Evolutionary conservation across 1,140 invertebrate genomes (phyloP).

Genomic region (Aporrectodea caliginosa): DNA sequence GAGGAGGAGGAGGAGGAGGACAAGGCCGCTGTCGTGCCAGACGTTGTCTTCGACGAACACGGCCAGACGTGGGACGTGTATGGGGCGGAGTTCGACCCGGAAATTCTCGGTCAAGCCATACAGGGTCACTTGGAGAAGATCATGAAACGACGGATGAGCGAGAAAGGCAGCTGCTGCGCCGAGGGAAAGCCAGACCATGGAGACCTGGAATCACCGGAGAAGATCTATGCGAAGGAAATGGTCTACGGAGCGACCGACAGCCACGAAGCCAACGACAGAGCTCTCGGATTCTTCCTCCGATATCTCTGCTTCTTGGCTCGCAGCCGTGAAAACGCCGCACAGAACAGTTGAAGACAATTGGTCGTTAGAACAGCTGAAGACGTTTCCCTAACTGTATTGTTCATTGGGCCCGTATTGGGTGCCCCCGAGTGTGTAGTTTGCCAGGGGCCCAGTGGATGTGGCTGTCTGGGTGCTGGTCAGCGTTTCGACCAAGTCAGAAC

Average conservation of each 20-base stretch:
- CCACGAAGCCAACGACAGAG: not conserved
- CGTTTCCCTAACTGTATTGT: too few species aligned
- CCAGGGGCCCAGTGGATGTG: too few species aligned
- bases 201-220: too few species aligned
- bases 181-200: too few species aligned
- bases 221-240: not conserved
- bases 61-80: slow-evolving; percentile 40
- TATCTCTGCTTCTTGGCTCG: not conserved
- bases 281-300: not conserved
- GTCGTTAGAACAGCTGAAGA: too few species aligned
- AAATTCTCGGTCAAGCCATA: slow-evolving; percentile 37
- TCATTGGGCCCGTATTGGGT: too few species aligned
- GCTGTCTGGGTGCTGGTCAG: too few species aligned
- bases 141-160: slow-evolving; percentile 8
- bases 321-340: not conserved
- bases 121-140: slow-evolving; percentile 34
- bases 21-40: slow-evolving; percentile 13
- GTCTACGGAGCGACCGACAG: not conserved
- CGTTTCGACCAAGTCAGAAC: too few species aligned
- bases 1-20: slow-evolving; percentile 3
- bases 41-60: slow-evolving; percentile 35
- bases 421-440: too few species aligned
- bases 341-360: not conserved
- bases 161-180: not conserved
- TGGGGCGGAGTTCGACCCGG: slow-evolving; percentile 36